Evolutionary conservation across 2,797 vertebrate genomes (phyloP).

Genomic region (Meriones psammophilus): DNA sequence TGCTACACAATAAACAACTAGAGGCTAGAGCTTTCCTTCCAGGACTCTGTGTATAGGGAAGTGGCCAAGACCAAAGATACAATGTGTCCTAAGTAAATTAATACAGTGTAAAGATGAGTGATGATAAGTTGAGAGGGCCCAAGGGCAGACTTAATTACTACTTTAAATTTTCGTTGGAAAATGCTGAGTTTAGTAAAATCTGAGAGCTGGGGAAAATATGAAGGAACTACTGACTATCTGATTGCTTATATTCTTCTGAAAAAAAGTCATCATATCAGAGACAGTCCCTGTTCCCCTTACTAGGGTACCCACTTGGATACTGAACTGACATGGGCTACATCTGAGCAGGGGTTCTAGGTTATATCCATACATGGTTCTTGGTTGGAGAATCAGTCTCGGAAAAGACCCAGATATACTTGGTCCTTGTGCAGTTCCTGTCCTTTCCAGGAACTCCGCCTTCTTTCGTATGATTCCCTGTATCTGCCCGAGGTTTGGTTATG

Average conservation of each 20-base stretch:
- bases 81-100: not conserved
- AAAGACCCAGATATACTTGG: no score
- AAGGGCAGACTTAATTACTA: not conserved
- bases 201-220: not conserved
- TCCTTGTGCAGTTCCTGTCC: no score
- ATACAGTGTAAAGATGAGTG: not conserved
- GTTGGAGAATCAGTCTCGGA: no score
- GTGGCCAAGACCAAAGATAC: not conserved
- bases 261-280: not conserved
- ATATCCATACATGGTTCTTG: no score
- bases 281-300: no score
- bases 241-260: conserved; percentile 10
- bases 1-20: not conserved
- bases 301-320: no score
- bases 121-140: not conserved
- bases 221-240: not conserved
- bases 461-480: no score
- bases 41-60: not conserved
- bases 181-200: conserved; percentile 40
- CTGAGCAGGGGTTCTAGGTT: no score
- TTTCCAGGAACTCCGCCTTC: no score
- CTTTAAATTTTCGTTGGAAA: conserved; percentile 37
- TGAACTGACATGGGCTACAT: no score
- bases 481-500: no score
- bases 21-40: not conserved